Base-by-base conservation (phyloP, 2,113 vertebrate species). In the Thryonomys swinderianus region DNA sequence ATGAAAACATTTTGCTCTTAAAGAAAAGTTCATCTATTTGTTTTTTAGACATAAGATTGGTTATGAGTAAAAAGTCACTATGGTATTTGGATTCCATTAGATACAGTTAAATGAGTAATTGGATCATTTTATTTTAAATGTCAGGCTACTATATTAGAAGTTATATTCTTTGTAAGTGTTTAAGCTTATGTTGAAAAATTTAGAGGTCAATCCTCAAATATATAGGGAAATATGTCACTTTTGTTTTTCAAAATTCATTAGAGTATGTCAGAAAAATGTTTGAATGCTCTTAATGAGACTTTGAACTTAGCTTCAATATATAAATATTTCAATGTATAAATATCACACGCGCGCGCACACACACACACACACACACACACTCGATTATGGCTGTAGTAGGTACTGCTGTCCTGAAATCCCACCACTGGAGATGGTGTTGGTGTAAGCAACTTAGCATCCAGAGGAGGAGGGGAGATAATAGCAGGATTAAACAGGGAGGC, bases 101-200 rank as follows among this genome's bases (percentile, higher is more conserved):
- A 82, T 90, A 86, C 40, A 89, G 61, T 93, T 81, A 78, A 92
- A 82, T 94, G 73, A 78, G 53, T 88, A 76, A 93, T 51, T 64
- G 23, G 55, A 51, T 71, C 40, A 40, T 90, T 94, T 91, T 85
- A 67, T 88, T 95, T 92, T 66, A 90, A 96, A 92, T 92, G 37
- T 37, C 73, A 85, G 66, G 79, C 84, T 90, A 45, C 25, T 25
- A 51, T 85, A 85, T 51, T 17, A 48, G 59, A 91, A 91, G 55
- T 91, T 62, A 40, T 30, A 91, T 85, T n/a, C 18, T 48, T 81
- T 84, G 57, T 10, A 86, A 92, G 20, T 59, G 32, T 78, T 95
- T 92, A 82, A 71, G 71, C 3, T 76, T 76, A 85, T 76, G 57
- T 37, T 85, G 48, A 88, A 78, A 92, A 83, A 69, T 53, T 71